A percentile compares a stretch with the other conserved stretches of the same genome.
These are phyloP conservation scores for Semicossyphus pulcher DNA, from an alignment of 2,113 vertebrate genomes.

Conservation along the genomic window DNA sequence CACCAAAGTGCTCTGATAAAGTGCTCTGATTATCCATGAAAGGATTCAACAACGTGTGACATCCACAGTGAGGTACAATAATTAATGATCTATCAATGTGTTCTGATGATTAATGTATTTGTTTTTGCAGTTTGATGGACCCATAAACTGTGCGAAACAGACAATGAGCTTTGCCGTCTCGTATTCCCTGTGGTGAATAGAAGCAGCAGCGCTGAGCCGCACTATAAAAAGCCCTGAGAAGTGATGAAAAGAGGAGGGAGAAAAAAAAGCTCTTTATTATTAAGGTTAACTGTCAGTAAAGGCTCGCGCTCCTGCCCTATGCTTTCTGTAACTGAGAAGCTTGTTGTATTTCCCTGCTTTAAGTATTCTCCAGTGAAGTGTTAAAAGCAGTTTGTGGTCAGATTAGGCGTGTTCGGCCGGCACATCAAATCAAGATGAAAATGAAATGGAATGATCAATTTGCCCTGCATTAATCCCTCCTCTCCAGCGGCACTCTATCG, in stretches of 20 bases:
- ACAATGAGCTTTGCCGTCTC: constrained; percentile 69
- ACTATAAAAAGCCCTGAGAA: constrained; percentile 57
- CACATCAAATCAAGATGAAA: constrained; percentile 82
- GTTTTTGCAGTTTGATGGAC: constrained; percentile 80
- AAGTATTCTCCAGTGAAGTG: constrained; percentile 65
- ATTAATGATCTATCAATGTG: constrained; percentile 81
- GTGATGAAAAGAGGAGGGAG: constrained; percentile 52
- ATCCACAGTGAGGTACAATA: constrained; percentile 78
- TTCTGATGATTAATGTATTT: constrained; percentile 82
- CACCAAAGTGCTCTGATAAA: constrained; percentile 73
- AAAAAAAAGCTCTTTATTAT: constrained; percentile 61
- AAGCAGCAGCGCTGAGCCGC: constrained; percentile 37
- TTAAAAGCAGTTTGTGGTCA: constrained; percentile 75
- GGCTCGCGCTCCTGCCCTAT: constrained; percentile 44
- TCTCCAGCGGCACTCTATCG: constrained; percentile 77
- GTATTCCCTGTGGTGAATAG: constrained; percentile 67
- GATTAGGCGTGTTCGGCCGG: constrained; percentile 73
- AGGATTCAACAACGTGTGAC: constrained; percentile 78
- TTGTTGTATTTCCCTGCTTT: constrained; percentile 58
- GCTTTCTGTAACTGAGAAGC: constrained; percentile 61
- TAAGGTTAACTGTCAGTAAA: constrained; percentile 76
- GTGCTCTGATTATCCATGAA: constrained; percentile 73
- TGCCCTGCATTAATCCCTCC: constrained; percentile 80
- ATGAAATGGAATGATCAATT: constrained; percentile 86
- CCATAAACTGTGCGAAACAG: constrained; percentile 74